Evolutionary conservation across 1,140 invertebrate species (phyloP).

Genomic region (Nasonia giraulti): DNA sequence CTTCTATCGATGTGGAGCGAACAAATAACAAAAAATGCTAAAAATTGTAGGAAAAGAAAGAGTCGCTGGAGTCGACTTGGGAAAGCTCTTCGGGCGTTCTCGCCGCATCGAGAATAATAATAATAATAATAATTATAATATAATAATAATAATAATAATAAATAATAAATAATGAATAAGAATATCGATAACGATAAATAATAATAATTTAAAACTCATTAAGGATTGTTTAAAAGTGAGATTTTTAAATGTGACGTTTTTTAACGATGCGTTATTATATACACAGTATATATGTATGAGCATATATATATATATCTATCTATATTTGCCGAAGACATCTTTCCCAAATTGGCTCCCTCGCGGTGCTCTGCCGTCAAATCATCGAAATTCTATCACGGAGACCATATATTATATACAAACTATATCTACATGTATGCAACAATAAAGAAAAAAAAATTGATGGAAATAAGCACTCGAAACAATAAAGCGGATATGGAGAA

Average conservation of each 20-base stretch:
- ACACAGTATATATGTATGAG: not conserved
- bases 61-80: constrained; percentile 11
- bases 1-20: constrained; percentile 17
- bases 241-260: constrained; percentile 34
- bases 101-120: not conserved
- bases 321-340: not conserved
- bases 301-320: not conserved
- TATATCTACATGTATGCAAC: constrained; percentile 10
- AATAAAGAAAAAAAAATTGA: constrained; percentile 26
- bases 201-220: constrained; percentile 32
- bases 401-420: not conserved
- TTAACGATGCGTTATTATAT: constrained; percentile 27
- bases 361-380: not conserved
- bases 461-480: constrained; percentile 31
- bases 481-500: constrained; percentile 28
- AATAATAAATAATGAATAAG: constrained; percentile 1
- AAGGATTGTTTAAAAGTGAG: constrained; percentile 35
- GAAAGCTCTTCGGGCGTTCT: not conserved
- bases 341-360: constrained; percentile 2
- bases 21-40: constrained; percentile 17
- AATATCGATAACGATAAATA: constrained; percentile 3
- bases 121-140: constrained; percentile 22
- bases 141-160: not conserved
- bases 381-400: constrained; percentile 12
- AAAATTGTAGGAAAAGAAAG: constrained; percentile 1